Base-by-base conservation (phyloP, 1,140 invertebrate genomes). In the Sogatella furcifera region DNA sequence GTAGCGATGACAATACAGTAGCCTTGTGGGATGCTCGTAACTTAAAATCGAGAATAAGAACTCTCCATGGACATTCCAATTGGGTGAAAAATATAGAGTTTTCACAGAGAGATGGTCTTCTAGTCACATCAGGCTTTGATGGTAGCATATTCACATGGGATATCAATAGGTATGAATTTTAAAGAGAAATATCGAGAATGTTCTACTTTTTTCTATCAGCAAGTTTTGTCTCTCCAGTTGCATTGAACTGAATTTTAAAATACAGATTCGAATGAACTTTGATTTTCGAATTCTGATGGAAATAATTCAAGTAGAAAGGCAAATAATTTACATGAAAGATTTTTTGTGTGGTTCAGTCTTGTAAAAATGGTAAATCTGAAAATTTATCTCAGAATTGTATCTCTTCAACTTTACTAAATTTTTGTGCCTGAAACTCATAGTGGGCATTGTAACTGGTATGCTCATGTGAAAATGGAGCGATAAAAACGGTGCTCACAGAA, bases 41-140 rank as follows among this genome's bases (percentile, higher is more conserved):
- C 74, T 74, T 95, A 43, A 88, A 88, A 68, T 78, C 81, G 52
- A 82, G 83, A 66, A 84, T 92, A 52, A 79, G 85, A 57, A 85
- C 84, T 2, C 76, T 96, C 0, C 78, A 84, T 59, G 93, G 93
- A 10, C 93, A 97, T 73, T 87, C 89, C 0, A 94, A 94, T 75
- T 96, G 93, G 93, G 94, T 96, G 8, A 96, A 97, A 75, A 96
- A 95, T 72, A 94, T 97, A 62, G 93, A 97, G 71, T 96, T 92
- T 71, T 92, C 89, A 52, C 80, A 84, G n/a, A 84, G 83, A 65
- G 87, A 92, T 68, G 86, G 90, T 59, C 76, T 93, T 5, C 77
- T 97, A 21, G 82, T 96, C 2, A 94, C 91, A 3, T 95, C 92
- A 38, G 92, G 91, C 6, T 90, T 96, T 73, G 93, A 96, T 75